These are phyloP conservation scores for Daboia siamensis DNA, from an alignment of 2,113 vertebrate genomes.

Conservation along the genomic window DNA sequence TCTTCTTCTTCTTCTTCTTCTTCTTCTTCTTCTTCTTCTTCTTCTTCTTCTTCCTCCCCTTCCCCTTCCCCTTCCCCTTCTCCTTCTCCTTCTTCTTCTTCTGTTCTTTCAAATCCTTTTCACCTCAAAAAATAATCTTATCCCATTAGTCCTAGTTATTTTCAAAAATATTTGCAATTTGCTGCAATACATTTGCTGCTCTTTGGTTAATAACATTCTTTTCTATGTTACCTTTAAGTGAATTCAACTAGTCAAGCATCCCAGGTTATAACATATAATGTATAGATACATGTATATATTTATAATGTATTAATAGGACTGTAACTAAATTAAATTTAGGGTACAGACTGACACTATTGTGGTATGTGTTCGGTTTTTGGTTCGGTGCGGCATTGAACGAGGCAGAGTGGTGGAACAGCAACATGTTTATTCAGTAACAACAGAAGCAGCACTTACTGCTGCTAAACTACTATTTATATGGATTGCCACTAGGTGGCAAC, in stretches of 20 bases:
- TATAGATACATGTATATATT: background rate
- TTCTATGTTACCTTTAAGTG: background rate
- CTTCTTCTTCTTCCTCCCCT: background rate
- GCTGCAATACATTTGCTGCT: background rate
- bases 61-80: background rate
- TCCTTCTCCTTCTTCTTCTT: background rate
- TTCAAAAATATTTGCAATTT: background rate
- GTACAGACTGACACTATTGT: too few relatives aligned
- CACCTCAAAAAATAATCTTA: background rate
- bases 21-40: background rate
- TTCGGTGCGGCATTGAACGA: too few relatives aligned
- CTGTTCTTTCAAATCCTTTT: background rate
- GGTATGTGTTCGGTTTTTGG: too few relatives aligned
- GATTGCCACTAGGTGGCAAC: too few relatives aligned
- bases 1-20: background rate
- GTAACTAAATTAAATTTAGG: too few relatives aligned
- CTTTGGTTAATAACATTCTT: background rate
- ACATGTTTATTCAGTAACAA: too few relatives aligned
- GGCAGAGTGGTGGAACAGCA: too few relatives aligned
- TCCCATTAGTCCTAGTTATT: background rate
- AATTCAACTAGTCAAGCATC: background rate
- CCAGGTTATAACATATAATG: background rate
- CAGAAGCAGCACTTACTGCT: too few relatives aligned
- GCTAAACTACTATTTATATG: too few relatives aligned
- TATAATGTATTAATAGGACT: too few relatives aligned